A percentile compares a stretch with the other conserved stretches of the same genome.
phyloP scores from a whole-genome alignment of 2,888 invertebrate genomes.

The Chrysolina oricalcia region DNA sequence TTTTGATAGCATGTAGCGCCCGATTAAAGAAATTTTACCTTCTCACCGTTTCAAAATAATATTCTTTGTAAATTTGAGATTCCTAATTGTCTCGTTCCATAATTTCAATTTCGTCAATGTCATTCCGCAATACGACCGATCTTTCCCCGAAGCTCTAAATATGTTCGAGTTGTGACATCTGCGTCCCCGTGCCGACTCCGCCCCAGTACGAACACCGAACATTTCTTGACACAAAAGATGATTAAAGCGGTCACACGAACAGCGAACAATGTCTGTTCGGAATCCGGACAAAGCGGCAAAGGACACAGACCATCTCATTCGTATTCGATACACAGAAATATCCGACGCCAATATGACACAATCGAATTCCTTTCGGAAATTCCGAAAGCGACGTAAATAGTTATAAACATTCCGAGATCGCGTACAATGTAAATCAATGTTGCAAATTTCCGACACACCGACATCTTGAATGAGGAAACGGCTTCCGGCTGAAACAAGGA shows the following conservation, averaged over 20 bases:
- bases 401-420: constrained; percentile 14
- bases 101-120: too few species aligned
- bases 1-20: too few species aligned
- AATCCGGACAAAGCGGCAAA: background rate
- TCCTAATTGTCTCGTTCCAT: too few species aligned
- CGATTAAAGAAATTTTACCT: too few species aligned
- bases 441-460: constrained; percentile 2
- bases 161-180: too few species aligned
- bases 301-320: constrained; percentile 3
- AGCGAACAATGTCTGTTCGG: background rate
- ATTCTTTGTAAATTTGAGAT: too few species aligned
- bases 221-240: constrained; percentile 6
- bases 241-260: constrained; percentile 9
- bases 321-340: constrained; percentile 13
- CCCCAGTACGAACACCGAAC: background rate
- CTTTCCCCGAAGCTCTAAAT: too few species aligned
- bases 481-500: constrained; percentile 1
- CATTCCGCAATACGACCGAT: too few species aligned
- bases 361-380: constrained; percentile 18
- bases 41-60: too few species aligned
- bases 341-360: constrained; percentile 13
- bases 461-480: background rate
- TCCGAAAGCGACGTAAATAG: background rate
- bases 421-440: constrained; percentile 17
- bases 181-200: background rate